Evolutionary conservation across 2,888 invertebrate genomes (phyloP), one percentile per base, ranked within the genome.

Genomic region (Drepana falcataria): DNA sequence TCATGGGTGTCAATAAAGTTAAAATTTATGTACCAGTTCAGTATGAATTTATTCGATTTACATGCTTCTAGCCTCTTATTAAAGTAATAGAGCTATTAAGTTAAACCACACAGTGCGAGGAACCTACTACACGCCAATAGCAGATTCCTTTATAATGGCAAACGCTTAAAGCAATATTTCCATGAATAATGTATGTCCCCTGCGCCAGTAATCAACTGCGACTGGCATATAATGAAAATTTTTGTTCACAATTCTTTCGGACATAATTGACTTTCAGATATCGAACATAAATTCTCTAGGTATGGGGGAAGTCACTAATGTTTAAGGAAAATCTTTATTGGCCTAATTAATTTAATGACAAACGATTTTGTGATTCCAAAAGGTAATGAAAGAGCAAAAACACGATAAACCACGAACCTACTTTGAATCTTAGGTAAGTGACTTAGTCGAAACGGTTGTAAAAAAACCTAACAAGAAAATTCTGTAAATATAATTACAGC

Each of bases 51-150:
- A 60, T 71, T 73, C 57, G 66, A 72, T 66, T 79, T 68, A 65
- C 71, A 69, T 72, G 72, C 71, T 71, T 71, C 65, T 66, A 70
- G 61, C 66, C 67, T 59, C 68, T 76, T 68, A 81, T 83, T 83
- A 76, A 60, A 71, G 73, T 81, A 85, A 86, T 84, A 79, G 81
- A 85, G 82, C 77, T 69, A 84, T 85, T 85, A 82, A 68, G 63
- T 77, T 78, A 78, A 83, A 77, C 65, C 73, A 75, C 70, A 66
- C 70, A 71, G 68, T 55, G 65, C 66, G 59, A 59, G 61, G 61
- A 61, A 66, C 63, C 61, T 60, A 64, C 64, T 64, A 63, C 61
- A 68, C 70, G 69, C 71, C 77, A 75, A 81, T 81, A 64, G 72
- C 63, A 63, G 72, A 73, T 77, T 65, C 73, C 71, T 71, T 73